Evolutionary conservation across 2,888 invertebrate genomes (phyloP).

Genomic region (Vanessa cardui): DNA sequence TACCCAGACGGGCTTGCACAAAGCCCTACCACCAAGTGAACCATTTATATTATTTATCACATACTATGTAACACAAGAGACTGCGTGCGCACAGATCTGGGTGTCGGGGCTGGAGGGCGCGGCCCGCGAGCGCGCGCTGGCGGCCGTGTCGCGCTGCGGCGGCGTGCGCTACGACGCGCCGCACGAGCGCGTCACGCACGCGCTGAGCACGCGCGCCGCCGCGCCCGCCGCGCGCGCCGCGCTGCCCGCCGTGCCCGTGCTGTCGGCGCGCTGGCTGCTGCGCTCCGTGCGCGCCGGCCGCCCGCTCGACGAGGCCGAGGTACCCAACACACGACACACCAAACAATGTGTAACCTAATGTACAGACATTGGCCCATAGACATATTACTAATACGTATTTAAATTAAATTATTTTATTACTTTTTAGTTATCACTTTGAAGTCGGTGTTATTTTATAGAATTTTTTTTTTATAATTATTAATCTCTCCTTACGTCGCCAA

Average conservation of each 20-base stretch:
- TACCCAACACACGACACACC: no score
- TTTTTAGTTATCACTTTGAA: no score
- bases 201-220: constrained; percentile 77
- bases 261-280: constrained; percentile 89
- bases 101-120: constrained; percentile 64
- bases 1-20: no score
- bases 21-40: no score
- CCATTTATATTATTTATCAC: no score
- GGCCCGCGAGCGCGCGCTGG: constrained; percentile 65
- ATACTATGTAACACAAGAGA: background rate
- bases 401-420: no score
- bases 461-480: no score
- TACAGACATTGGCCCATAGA: no score
- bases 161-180: constrained; percentile 90
- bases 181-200: constrained; percentile 89
- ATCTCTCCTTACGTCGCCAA: no score
- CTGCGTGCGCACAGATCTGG: constrained; percentile 60
- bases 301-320: constrained; percentile 61
- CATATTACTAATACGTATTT: no score
- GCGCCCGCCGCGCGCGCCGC: constrained; percentile 43
- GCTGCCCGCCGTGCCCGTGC: constrained; percentile 81
- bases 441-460: no score
- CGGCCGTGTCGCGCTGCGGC: constrained; percentile 84
- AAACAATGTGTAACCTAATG: no score
- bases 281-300: constrained; percentile 84